phyloP scores from a whole-genome alignment of 2,888 invertebrate species.

The Drosophila peninsularis region DNA sequence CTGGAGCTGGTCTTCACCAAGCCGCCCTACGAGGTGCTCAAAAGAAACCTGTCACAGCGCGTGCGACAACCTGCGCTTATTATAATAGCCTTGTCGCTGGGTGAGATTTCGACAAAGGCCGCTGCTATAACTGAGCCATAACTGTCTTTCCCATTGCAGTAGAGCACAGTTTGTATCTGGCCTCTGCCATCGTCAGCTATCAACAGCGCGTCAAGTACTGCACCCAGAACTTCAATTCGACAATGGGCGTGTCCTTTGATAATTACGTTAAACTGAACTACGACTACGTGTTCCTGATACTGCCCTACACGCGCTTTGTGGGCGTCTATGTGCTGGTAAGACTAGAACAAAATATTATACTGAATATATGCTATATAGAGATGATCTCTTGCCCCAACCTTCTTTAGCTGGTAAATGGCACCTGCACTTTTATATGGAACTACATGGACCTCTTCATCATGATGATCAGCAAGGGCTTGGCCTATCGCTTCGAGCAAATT shows the following conservation, averaged over 20 bases:
- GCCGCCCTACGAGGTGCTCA: constrained; percentile 75
- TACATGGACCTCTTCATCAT: constrained; percentile 90
- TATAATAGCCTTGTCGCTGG: constrained; percentile 69
- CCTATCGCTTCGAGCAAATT: constrained; percentile 88
- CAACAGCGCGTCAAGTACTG: constrained; percentile 57
- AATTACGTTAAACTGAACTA: constrained; percentile 69
- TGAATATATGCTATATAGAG: background rate
- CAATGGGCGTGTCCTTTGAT: constrained; percentile 51
- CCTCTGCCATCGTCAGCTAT: constrained; percentile 68
- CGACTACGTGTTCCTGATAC: constrained; percentile 70
- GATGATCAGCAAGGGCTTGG: constrained; percentile 88
- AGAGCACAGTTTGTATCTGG: constrained; percentile 76
- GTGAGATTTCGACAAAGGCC: constrained; percentile 43
- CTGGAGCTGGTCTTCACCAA: constrained; percentile 79
- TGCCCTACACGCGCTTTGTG: constrained; percentile 62
- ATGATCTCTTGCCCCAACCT: no score
- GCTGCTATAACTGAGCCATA: rapidly evolving
- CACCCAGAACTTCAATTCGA: constrained; percentile 51
- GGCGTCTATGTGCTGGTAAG: constrained; percentile 70
- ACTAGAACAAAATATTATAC: background rate
- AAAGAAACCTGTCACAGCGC: constrained; percentile 64
- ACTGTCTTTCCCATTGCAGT: constrained; percentile 45
- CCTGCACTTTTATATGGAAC: constrained; percentile 89
- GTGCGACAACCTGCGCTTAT: constrained; percentile 70
- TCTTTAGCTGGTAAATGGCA: constrained; percentile 63